These are phyloP conservation scores for Drosophila helvetica DNA, from an alignment of 2,888 invertebrate genomes.

Conservation along the genomic window DNA sequence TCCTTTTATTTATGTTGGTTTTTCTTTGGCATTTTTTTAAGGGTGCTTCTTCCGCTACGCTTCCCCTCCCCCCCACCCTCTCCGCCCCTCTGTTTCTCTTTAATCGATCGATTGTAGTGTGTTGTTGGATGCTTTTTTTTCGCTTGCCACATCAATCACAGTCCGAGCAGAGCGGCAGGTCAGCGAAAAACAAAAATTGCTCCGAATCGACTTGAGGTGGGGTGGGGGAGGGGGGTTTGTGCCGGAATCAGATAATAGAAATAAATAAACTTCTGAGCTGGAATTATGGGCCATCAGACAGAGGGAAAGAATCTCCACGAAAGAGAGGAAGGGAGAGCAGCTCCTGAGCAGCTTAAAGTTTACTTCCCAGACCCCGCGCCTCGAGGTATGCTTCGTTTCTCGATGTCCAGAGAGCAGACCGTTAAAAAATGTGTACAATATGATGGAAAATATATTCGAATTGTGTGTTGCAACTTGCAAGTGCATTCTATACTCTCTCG, in stretches of 20 bases:
- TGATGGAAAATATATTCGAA: too few species aligned
- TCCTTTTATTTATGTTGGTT: slow-evolving; percentile 23
- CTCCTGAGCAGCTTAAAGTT: slow-evolving; percentile 16
- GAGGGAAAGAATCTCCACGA: not conserved
- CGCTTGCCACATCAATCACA: slow-evolving; percentile 44
- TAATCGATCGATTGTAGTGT: slow-evolving; percentile 42
- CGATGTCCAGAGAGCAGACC: not conserved
- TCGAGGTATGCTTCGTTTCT: slow-evolving; percentile 25
- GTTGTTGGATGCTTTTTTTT: not conserved
- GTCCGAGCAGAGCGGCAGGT: slow-evolving; percentile 36
- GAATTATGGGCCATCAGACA: slow-evolving; percentile 26
- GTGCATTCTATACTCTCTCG: too few species aligned
- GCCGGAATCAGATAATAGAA: slow-evolving; percentile 39
- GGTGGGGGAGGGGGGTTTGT: not conserved
- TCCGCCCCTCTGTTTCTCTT: slow-evolving; percentile 4
- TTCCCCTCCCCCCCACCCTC: not conserved
- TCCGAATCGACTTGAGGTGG: slow-evolving; percentile 4
- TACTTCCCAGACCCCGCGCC: not conserved
- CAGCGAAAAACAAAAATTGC: slow-evolving; percentile 8
- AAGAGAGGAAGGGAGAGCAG: slow-evolving; percentile 4
- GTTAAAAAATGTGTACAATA: not conserved
- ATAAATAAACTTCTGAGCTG: slow-evolving; percentile 45
- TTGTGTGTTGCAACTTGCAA: too few species aligned
- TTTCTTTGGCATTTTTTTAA: slow-evolving; percentile 48
- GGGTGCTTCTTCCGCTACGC: slow-evolving; percentile 54